Evolutionary conservation across 2,888 invertebrate genomes (phyloP), one percentile per base, ranked within the genome.

Genomic region (Aporophyla lueneburgensis): DNA sequence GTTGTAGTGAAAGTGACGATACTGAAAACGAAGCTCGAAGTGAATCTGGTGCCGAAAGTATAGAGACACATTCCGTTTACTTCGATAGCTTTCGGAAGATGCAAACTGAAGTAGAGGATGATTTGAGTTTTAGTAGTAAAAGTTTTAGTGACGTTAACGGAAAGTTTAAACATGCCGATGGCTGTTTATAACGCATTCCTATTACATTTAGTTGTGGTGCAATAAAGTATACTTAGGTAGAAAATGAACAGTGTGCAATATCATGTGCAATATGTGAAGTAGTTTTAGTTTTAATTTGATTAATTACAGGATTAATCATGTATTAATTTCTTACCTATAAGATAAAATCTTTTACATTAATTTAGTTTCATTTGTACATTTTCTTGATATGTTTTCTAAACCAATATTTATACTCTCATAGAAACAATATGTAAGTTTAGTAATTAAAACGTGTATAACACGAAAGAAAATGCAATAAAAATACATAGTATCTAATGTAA

Each of bases 41-140:
- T 95, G 98, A 98, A 95, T 98, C 98, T 43, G 98, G 98, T 1
- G 98, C 98, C 6, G 98, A 98, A 92, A 98, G 98, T 95, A 97
- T 98, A 49, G 98, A 98, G 90, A 98, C 98, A 0, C 98, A 98
- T 94, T 98, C 98, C 6, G 98, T 98, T 59, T 98, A 98, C 91
- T 98, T 98, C 89, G 98, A 98, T 67, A 98, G 97, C 92, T 97
- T 98, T 89, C 95, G 97, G 79, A 97, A 97, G 78, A 87, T 91
- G 62, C 90, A 93, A 83, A 87, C 89, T 33, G 92, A 89, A 83
- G 87, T 92, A 46, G 94, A 94, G 67, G 92, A 90, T 77, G 88
- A 84, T 85, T 88, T 86, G 81, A 91, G 87, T 85, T 87, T 85
- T 83, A 89, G 87, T 71, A 89, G 83, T 76, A 91, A 92, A 88